These are phyloP conservation scores for Agrenia bidenticulata DNA, from an alignment of 2,888 invertebrate genomes.

Conservation along the genomic window DNA sequence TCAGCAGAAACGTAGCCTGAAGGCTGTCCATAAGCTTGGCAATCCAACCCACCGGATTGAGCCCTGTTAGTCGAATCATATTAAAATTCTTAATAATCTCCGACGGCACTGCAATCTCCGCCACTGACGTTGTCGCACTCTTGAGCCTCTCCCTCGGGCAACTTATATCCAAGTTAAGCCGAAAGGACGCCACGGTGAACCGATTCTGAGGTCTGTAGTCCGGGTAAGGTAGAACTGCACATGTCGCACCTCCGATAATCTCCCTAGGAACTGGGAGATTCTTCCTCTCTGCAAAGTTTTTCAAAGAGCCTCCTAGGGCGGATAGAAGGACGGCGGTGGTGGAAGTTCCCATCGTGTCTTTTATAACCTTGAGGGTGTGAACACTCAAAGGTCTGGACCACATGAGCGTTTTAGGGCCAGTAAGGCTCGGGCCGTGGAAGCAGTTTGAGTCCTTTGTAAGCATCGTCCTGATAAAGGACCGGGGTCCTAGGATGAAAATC, in stretches of 20 bases:
- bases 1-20: conserved; percentile 46
- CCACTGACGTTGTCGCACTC: conserved; percentile 32
- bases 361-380: conserved; percentile 12
- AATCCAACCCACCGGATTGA: conserved; percentile 34
- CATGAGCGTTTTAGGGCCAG: conserved; percentile 37
- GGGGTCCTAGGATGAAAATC: conserved; percentile 31
- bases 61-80: conserved; percentile 40
- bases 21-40: conserved; percentile 39
- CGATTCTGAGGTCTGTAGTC: conserved; percentile 44
- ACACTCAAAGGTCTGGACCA: conserved; percentile 25
- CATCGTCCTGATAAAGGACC: conserved; percentile 35
- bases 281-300: conserved; percentile 41
- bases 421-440: conserved; percentile 38
- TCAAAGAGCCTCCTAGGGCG: conserved; percentile 37
- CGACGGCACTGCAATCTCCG: conserved; percentile 30
- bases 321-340: conserved; percentile 36
- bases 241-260: conserved; percentile 42
- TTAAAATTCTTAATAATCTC: conserved; percentile 43
- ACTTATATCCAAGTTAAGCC: conserved; percentile 31
- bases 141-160: conserved; percentile 31
- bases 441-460: conserved; percentile 37
- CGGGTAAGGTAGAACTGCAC: conserved; percentile 47
- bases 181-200: conserved; percentile 41
- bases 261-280: conserved; percentile 38
- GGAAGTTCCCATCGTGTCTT: conserved; percentile 17